Base-by-base conservation (phyloP, 2,888 invertebrate genomes). In the Eristalis intricaria region DNA sequence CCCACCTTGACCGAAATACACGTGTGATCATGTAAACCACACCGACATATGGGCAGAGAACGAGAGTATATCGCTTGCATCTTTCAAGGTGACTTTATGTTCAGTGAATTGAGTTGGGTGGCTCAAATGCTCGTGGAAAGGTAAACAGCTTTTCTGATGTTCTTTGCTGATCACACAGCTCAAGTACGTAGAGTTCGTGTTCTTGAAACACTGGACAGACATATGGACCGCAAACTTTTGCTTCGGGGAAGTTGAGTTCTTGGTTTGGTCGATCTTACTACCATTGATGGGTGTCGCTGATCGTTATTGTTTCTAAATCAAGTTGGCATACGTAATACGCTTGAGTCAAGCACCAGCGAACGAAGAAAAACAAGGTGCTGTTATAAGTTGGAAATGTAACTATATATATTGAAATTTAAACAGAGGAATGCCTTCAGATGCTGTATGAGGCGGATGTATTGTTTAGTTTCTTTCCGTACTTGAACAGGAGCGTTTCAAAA, bases 1-100 rank as follows among this genome's bases (percentile, higher is more conserved):
- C 60, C 75, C 79, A 83, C 87, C 87, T 87, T 87, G 87, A 87
- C 87, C 87, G 84, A 87, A 84, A 87, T 79, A 83, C 68, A 79
- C 79, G 75, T 58, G 78, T 75, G 66, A 78, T 78, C 79, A 83
- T 50, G 43, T 50, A 19, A 50, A 50, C 43, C 19, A 50, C 43
- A n/a, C 43, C n/a, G n/a, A 50, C 7, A 50, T 1, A 50, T 4
- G 40, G 61, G 60, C 61, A 58, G 50, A 76, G 68, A 84, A 76
- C 76, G 43, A 70, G 56, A 87, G 76, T 71, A 77, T 68, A 71
- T 23, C 50, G 79, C 73, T 83, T 77, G 43, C 75, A 60, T 82
- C 78, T 83, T 83, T 87, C 87, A 87, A 87, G 87, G 87, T 84
- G 84, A 80, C 60, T 22, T n/a, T 29, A 40, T 82, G 50, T 35